These are phyloP conservation scores for Drosophila sproati DNA, from an alignment of 1,140 invertebrate genomes.

Conservation along the genomic window DNA sequence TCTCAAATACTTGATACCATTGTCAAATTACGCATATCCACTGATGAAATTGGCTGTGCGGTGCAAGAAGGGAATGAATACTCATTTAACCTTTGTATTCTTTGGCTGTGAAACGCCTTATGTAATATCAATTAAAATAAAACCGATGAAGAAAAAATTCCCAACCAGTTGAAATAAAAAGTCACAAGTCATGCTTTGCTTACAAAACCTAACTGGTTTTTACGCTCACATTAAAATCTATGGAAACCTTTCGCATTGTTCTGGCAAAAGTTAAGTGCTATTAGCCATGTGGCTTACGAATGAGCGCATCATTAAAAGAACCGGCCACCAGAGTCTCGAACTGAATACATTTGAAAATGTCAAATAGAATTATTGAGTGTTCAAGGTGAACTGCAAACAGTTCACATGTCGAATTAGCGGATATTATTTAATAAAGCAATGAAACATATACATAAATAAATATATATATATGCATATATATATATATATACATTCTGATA, in stretches of 20 bases:
- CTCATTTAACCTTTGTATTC: not conserved
- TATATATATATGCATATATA: not conserved
- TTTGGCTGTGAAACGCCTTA: not conserved
- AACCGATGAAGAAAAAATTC: not conserved
- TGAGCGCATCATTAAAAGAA: not conserved
- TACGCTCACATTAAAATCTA: slow-evolving; percentile 3
- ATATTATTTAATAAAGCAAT: slow-evolving; percentile 19
- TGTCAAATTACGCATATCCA: not conserved
- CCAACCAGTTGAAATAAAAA: slow-evolving; percentile 45
- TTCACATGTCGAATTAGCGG: slow-evolving; percentile 12
- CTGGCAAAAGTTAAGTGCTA: not conserved
- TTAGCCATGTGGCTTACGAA: not conserved
- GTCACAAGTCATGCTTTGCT: slow-evolving; percentile 50
- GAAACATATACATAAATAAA: not conserved
- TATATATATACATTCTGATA: not conserved
- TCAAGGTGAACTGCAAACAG: slow-evolving; percentile 27
- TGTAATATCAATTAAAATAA: not conserved
- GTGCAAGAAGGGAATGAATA: not conserved
- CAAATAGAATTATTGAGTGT: not conserved
- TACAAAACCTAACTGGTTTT: slow-evolving; percentile 48
- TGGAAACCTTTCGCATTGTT: slow-evolving; percentile 7
- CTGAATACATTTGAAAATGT: not conserved
- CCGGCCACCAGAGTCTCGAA: not conserved
- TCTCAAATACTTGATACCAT: too few relatives aligned
- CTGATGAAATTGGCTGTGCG: not conserved